Evolutionary conservation across 2,797 vertebrate genomes (phyloP).

Genomic region (Helostoma temminkii): DNA sequence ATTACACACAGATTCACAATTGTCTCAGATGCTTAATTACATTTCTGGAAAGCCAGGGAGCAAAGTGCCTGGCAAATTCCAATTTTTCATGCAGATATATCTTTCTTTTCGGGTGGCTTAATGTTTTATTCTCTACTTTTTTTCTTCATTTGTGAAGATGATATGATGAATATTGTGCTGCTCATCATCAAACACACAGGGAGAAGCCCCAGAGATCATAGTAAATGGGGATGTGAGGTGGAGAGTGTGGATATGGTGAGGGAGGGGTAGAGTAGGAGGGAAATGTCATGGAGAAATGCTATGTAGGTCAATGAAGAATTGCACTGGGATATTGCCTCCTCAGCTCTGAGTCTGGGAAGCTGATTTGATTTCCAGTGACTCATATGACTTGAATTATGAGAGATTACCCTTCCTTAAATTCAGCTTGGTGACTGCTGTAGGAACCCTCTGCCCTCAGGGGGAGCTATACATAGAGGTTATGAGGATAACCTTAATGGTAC

Average conservation of each 20-base stretch:
- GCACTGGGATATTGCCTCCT: conserved; percentile 81
- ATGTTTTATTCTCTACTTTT: conserved; percentile 47
- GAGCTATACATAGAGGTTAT: conserved; percentile 35
- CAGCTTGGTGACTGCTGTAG: conserved; percentile 70
- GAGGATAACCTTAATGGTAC: background rate
- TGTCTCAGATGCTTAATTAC: conserved; percentile 75
- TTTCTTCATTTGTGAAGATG: conserved; percentile 39
- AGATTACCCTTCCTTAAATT: conserved; percentile 79
- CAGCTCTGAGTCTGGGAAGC: conserved; percentile 78
- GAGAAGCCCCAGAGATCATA: conserved; percentile 70
- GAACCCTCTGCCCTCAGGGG: conserved; percentile 45
- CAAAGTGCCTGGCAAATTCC: conserved; percentile 54
- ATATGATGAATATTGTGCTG: conserved; percentile 70
- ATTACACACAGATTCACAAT: conserved; percentile 62
- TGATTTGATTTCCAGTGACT: conserved; percentile 84
- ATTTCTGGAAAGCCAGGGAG: conserved; percentile 67
- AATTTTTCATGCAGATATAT: conserved; percentile 41
- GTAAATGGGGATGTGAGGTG: conserved; percentile 33
- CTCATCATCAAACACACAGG: conserved; percentile 72
- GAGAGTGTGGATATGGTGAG: conserved; percentile 29
- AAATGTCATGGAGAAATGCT: conserved; percentile 78
- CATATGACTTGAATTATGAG: conserved; percentile 80
- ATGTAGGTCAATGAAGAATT: conserved; percentile 85
- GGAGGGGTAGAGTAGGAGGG: conserved; percentile 49
- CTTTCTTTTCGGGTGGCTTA: conserved; percentile 17